Evolutionary conservation across 2,797 vertebrate species (phyloP).

Genomic region (Phoxinus dragarum): DNA sequence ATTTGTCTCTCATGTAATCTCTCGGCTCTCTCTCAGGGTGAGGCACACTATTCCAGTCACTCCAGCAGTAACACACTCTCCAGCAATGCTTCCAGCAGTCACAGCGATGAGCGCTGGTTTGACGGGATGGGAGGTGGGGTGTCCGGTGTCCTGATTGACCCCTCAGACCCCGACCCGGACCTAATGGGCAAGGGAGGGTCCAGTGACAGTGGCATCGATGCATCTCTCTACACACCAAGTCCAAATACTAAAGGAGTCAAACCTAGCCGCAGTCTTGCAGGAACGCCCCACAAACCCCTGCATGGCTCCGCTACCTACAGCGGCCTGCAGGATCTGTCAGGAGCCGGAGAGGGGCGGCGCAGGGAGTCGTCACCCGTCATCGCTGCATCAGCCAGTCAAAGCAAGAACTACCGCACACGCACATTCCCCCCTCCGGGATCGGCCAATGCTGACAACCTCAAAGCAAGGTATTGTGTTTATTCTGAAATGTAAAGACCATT

Average conservation of each 20-base stretch:
- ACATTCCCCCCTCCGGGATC: constrained; percentile 80
- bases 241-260: constrained; percentile 72
- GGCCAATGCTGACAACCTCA: constrained; percentile 71
- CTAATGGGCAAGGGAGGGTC: constrained; percentile 86
- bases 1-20: neutral
- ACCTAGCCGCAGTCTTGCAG: constrained; percentile 65
- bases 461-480: constrained; percentile 71
- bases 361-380: constrained; percentile 78
- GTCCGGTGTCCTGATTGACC: constrained; percentile 69
- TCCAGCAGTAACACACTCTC: constrained; percentile 95
- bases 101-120: constrained; percentile 93
- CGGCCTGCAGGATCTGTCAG: constrained; percentile 74
- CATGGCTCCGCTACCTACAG: constrained; percentile 75
- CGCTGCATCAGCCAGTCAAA: constrained; percentile 70
- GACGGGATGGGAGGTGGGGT: constrained; percentile 73
- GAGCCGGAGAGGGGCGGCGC: constrained; percentile 68
- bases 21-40: constrained; percentile 75
- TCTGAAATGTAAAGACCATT: neutral
- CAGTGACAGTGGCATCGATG: constrained; percentile 91
- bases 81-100: constrained; percentile 91
- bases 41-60: constrained; percentile 90
- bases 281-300: constrained; percentile 73
- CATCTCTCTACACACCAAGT: constrained; percentile 80
- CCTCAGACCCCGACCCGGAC: constrained; percentile 80
- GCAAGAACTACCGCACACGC: constrained; percentile 83